These are phyloP conservation scores for Campodea augens DNA, from an alignment of 1,140 invertebrate genomes.

Conservation along the genomic window DNA sequence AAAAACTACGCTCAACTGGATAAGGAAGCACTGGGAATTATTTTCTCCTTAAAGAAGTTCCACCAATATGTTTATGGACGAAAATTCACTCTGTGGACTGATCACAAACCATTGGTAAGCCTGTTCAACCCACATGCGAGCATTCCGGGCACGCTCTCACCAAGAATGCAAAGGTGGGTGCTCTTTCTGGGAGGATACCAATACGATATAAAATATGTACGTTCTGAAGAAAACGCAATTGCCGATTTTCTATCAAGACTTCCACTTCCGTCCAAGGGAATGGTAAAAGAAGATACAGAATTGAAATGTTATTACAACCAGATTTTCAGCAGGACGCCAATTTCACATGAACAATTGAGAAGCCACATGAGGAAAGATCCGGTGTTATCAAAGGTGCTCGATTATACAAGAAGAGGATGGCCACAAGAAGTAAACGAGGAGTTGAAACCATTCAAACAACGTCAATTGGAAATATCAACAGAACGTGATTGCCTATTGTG, in stretches of 20 bases:
- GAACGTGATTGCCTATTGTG: conserved; percentile 12
- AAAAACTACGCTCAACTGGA: too few relatives aligned
- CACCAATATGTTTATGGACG: too few relatives aligned
- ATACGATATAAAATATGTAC: conserved; percentile 20
- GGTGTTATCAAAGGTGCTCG: conserved; percentile 1
- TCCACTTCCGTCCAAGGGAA: background rate
- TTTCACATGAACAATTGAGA: too few relatives aligned
- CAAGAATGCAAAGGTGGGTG: conserved; percentile 21
- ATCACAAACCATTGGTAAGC: too few relatives aligned
- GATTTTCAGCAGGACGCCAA: too few relatives aligned
- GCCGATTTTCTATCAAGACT: conserved; percentile 19
- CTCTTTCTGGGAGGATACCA: conserved; percentile 20
- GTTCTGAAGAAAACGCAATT: conserved; percentile 13
- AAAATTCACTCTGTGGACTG: too few relatives aligned
- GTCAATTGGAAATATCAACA: conserved; percentile 7
- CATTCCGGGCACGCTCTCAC: too few relatives aligned
- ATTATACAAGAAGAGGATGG: conserved; percentile 8
- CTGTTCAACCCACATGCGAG: too few relatives aligned
- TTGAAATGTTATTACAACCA: background rate
- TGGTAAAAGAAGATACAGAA: conserved; percentile 1
- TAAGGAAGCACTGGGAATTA: too few relatives aligned
- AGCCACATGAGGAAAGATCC: too few relatives aligned
- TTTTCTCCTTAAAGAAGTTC: too few relatives aligned
- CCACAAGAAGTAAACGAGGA: background rate
- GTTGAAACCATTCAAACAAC: conserved; percentile 3